phyloP scores from a whole-genome alignment of 2,797 vertebrate genomes.

The Lates japonicus region DNA sequence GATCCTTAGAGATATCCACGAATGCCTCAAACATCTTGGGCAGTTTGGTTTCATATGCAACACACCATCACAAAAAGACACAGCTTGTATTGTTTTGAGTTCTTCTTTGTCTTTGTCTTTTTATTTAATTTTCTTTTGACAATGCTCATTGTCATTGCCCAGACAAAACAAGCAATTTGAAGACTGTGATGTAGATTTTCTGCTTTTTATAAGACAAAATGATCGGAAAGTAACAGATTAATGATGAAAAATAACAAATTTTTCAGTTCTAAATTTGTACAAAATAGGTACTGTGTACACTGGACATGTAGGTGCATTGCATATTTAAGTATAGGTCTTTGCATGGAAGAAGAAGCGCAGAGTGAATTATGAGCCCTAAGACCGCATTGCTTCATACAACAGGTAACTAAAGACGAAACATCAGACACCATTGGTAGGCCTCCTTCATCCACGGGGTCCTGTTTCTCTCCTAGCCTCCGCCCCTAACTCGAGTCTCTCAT shows the following conservation, averaged over 20 bases:
- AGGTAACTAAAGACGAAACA: slow-evolving; percentile 33
- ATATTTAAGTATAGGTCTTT: slow-evolving; percentile 1
- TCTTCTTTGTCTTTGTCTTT: too few species aligned
- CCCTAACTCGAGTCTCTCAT: slow-evolving; percentile 14
- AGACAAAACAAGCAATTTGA: not conserved
- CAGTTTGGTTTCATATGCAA: too few species aligned
- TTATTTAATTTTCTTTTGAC: too few species aligned
- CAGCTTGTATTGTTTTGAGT: too few species aligned
- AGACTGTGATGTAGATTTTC: not conserved
- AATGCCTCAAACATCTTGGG: too few species aligned
- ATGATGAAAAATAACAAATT: not conserved
- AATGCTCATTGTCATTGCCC: not conserved
- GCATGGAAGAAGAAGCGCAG: not conserved
- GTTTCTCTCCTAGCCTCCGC: slow-evolving; percentile 38
- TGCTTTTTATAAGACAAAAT: not conserved
- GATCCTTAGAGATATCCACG: too few species aligned
- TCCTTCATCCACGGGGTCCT: slow-evolving; percentile 41
- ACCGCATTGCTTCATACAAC: slow-evolving; percentile 24
- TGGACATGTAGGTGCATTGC: not conserved
- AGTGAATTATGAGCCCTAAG: slow-evolving; percentile 21
- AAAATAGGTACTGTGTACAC: not conserved
- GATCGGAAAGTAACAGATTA: not conserved
- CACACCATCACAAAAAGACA: too few species aligned
- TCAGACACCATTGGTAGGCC: slow-evolving; percentile 26
- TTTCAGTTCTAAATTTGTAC: not conserved